A percentile compares a stretch with the other conserved stretches of the same genome.
Conservation (phyloP, 2,888 invertebrate genomes). For the Tenthredo distinguenda region DNA sequence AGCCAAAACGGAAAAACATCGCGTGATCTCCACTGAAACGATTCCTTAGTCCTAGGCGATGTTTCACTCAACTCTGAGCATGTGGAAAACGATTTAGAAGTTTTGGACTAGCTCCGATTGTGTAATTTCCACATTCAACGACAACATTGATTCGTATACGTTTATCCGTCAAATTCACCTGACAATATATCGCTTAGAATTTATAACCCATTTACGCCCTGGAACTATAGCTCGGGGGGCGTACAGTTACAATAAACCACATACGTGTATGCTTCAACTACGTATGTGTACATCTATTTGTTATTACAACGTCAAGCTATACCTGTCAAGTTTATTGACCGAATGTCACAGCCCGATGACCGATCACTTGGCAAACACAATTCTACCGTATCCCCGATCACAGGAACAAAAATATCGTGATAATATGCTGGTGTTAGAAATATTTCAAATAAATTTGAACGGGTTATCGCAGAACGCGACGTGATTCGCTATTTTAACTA, state of each 20-base stretch:
- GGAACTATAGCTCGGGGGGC: background rate
- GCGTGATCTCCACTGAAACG: constrained; percentile 14
- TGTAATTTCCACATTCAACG: background rate
- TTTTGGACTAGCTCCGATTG: background rate
- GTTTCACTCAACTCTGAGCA: constrained; percentile 10
- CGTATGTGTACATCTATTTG: background rate
- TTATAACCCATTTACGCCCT: background rate
- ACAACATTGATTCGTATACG: background rate
- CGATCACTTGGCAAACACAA: background rate
- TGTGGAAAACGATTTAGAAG: background rate
- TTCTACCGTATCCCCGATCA: background rate
- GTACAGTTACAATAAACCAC: background rate
- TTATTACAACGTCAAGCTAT: background rate
- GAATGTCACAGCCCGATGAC: background rate
- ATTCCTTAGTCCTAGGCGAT: background rate
- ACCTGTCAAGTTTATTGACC: background rate
- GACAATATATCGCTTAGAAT: background rate
- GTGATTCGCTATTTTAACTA: too few species aligned
- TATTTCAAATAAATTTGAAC: background rate
- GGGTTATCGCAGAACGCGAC: background rate
- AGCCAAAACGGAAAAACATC: background rate
- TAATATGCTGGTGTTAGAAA: too few species aligned
- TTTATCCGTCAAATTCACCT: background rate
- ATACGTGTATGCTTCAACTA: background rate
- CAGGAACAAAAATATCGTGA: too few species aligned